Conservation (phyloP, 1,140 invertebrate genomes). For the Calycopis cecrops region DNA sequence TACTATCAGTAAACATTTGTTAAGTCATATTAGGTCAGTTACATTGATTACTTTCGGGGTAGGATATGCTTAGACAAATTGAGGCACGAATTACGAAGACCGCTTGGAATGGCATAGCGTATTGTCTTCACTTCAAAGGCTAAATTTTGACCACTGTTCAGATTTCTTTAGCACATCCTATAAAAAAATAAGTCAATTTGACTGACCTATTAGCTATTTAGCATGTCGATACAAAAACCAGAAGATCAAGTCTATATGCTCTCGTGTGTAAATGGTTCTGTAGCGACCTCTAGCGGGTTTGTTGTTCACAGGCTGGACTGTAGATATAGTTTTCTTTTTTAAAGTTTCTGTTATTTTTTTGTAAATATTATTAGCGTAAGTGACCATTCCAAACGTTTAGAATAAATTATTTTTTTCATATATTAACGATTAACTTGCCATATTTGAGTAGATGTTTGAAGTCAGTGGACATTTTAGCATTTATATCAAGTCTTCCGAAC, state of each 20-base stretch:
- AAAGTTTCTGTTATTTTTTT: constrained; percentile 53
- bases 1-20: too few relatives aligned
- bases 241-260: not conserved
- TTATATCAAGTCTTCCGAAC: constrained; percentile 32
- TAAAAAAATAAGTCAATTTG: too few relatives aligned
- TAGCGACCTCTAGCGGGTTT: not conserved
- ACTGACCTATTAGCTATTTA: too few relatives aligned
- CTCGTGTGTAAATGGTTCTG: not conserved
- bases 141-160: too few relatives aligned
- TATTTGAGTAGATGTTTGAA: constrained; percentile 46
- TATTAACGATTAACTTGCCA: constrained; percentile 67
- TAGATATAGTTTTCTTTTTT: constrained; percentile 6
- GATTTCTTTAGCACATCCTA: too few relatives aligned
- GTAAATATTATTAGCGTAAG: constrained; percentile 57
- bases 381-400: constrained; percentile 65
- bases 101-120: too few relatives aligned
- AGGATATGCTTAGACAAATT: too few relatives aligned
- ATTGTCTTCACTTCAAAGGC: too few relatives aligned
- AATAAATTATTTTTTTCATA: constrained; percentile 60
- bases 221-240: too few relatives aligned
- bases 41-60: too few relatives aligned
- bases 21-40: too few relatives aligned
- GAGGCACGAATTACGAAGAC: too few relatives aligned
- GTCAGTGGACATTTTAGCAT: constrained; percentile 13
- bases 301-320: not conserved